Base-by-base conservation (phyloP, 2,797 vertebrate species). In the Knipowitschia caucasica region DNA sequence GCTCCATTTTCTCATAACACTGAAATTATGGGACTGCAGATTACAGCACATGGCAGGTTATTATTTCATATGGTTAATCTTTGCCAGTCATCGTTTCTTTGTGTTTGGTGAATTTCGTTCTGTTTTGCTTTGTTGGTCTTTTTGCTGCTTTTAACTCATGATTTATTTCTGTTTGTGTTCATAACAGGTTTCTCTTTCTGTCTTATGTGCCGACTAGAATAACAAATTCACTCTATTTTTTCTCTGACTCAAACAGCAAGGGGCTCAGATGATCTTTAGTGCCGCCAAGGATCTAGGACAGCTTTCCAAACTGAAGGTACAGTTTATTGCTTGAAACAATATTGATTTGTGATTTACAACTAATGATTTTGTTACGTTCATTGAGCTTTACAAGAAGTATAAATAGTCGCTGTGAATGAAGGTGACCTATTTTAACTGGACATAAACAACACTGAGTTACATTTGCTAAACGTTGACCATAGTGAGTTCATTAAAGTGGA, bases 211-310 rank as follows among this genome's bases (percentile, higher is more conserved):
- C 47, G 5, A 12, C 35, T 50, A 9, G 34, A n/a, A 36, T 52
- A 25, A 17, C 18, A 2, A 35, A 1, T 2, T 62, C 23, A 59
- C 15, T 0, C 1, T 8, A 36, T 18, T n/a, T 3, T 51, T 10
- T 62, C 33, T 50, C 59, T n/a, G n/a, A 62, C 53, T 51, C 50
- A 27, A 62, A 83, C 82, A 90, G 84, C 88, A 98, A 89, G 97
- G 95, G 56, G 92, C 95, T 56, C 96, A 98, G 87, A 98, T 98
- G 92, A 97, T 99, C 80, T 97, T 99, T 86, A 98, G 89, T 29
- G 94, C 96, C 69, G 96, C 96, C 78, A 98, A 98, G 89, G 96
- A 99, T 78, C 89, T 99, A 66, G 95, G 96, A 80, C 96, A 99
- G 44, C 84, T 99, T 75, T 95, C 97, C 70, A 99, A 97, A 89